phyloP scores from a whole-genome alignment of 2,888 invertebrate genomes.

The Syrista parreyssii region DNA sequence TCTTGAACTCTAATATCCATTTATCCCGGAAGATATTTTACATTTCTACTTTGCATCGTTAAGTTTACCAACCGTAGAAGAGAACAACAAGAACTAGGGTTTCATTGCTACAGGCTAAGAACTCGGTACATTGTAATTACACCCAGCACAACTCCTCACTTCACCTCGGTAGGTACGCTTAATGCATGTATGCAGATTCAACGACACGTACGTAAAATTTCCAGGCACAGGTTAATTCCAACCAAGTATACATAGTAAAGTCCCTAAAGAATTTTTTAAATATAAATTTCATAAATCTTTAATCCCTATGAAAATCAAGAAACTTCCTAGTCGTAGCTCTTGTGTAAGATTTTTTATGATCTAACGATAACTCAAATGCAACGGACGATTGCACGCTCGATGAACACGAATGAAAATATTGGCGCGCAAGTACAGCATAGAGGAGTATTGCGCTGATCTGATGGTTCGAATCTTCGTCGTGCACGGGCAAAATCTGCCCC shows the following conservation, averaged over 20 bases:
- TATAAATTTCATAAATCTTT: background rate
- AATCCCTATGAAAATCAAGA: background rate
- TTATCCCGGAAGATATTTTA: background rate
- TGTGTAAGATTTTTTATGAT: background rate
- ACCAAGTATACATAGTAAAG: background rate
- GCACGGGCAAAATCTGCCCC: conserved; percentile 10
- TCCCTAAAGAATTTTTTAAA: background rate
- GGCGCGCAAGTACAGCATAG: background rate
- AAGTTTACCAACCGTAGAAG: background rate
- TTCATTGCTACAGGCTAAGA: conserved; percentile 8
- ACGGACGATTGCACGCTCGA: background rate
- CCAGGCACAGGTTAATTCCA: background rate
- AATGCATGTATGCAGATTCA: conserved; percentile 25
- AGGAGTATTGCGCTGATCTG: background rate
- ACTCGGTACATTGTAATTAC: conserved; percentile 35
- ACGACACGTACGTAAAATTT: conserved; percentile 30
- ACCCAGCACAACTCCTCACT: conserved; percentile 31
- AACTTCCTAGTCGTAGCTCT: background rate
- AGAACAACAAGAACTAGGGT: background rate
- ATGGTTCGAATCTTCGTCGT: conserved; percentile 16
- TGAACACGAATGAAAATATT: background rate
- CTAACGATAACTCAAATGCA: background rate
- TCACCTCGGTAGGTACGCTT: conserved; percentile 23
- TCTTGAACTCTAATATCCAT: background rate
- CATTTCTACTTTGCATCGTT: background rate